Percentiles rank a stretch among this genome's conserved stretches.
Conservation (phyloP, 2,888 invertebrate genomes). For the Polydrusus tereticollis region DNA sequence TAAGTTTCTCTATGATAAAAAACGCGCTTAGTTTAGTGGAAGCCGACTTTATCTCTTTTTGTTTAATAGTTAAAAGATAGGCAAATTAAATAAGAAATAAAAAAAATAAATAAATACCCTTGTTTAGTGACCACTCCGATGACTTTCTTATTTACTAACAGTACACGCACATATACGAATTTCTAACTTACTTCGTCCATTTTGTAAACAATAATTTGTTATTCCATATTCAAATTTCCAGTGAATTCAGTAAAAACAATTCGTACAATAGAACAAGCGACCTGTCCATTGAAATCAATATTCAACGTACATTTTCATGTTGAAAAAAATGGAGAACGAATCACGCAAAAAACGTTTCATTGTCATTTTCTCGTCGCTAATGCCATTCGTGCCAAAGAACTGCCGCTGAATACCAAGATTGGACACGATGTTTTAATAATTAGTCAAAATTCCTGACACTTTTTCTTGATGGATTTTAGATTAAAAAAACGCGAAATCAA, state of each 20-base stretch:
- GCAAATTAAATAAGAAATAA: no score
- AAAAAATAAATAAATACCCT: no score
- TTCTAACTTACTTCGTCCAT: not conserved
- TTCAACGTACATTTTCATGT: slow-evolving; percentile 33
- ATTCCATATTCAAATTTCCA: slow-evolving; percentile 1
- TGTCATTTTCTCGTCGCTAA: slow-evolving; percentile 60
- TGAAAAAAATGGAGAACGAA: slow-evolving; percentile 41
- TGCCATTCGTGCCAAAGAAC: slow-evolving; percentile 53
- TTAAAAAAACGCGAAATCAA: slow-evolving; percentile 55
- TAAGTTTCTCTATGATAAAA: no score
- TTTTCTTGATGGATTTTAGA: slow-evolving; percentile 57
- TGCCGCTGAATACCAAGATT: slow-evolving; percentile 55
- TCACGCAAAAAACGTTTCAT: slow-evolving; percentile 64
- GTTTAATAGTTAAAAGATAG: no score
- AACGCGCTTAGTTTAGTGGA: no score
- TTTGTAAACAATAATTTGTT: not conserved
- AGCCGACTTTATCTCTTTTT: no score
- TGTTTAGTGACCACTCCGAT: no score
- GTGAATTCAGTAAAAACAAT: slow-evolving; percentile 17
- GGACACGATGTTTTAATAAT: slow-evolving; percentile 62
- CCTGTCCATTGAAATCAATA: slow-evolving; percentile 25
- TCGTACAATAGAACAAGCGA: slow-evolving; percentile 26
- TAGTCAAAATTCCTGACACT: slow-evolving; percentile 58
- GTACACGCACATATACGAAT: not conserved
- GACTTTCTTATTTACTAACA: not conserved